Base-by-base conservation (phyloP, 2,888 invertebrate species). In the Nephrotoma guestfalica region DNA sequence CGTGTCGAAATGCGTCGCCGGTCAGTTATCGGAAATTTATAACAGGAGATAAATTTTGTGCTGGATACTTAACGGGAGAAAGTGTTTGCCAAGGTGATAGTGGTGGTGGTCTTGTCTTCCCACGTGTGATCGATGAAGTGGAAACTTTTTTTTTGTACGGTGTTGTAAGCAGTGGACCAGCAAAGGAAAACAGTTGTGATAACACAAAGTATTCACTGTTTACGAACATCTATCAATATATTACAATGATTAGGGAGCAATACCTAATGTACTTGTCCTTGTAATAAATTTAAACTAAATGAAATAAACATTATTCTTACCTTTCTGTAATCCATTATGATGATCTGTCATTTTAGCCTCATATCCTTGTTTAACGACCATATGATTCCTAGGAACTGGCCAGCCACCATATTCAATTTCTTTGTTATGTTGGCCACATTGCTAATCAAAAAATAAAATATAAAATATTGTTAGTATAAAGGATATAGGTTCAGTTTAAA, bases 341-440 rank as follows among this genome's bases (percentile, higher is more conserved):
- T 92, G 92, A 89, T 91, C 92, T 88, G 91, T 92, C 92, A 92
- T 92, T 90, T 92, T 92, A 87, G 92, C 91, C 92, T 91, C 91
- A 89, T 91, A 91, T 89, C 91, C 91, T 90, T 91, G 91, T 88
- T 91, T 91, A 89, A 91, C 90, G 87, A 91, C 90, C 91, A 91
- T 91, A 89, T 91, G 91, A 87, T 91, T 91, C 88, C 91, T 90
- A 87, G 91, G 88, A 43, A 88, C 88, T 57, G 91, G 91, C 91
- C 91, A 91, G 88, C 91, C 91, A 89, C 90, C 91, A 88, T 91
- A 91, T 89, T 91, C 91, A 88, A 91, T 90, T 87, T 91, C 91
- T 90, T 91, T 91, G 87, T 91, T 89, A 88, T 91, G 91, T 88
- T 91, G 90, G 87, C 89, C 89, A 88, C 89, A 90, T 89, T 90